A percentile compares a stretch with the other conserved stretches of the same genome.
phyloP scores from a whole-genome alignment of 2,888 invertebrate species.

The Tortrix viridana region DNA sequence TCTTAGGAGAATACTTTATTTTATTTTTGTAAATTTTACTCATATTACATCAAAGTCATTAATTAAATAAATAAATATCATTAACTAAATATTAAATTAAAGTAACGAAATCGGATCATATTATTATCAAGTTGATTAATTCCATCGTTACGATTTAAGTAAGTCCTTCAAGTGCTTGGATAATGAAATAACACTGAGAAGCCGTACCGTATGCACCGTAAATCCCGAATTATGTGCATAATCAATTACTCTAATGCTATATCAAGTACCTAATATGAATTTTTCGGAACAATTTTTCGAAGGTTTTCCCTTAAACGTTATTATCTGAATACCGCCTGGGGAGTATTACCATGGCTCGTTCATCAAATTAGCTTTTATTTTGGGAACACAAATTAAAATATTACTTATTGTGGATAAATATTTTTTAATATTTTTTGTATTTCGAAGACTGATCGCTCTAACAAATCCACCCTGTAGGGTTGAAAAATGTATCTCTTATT shows the following conservation, averaged over 20 bases:
- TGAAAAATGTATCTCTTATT: too few species aligned
- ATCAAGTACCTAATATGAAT: neutral
- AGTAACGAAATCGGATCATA: neutral
- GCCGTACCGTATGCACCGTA: slow-evolving; percentile 3
- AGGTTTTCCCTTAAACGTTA: neutral
- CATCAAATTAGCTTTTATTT: slow-evolving; percentile 4
- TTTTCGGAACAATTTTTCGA: neutral
- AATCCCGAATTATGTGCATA: slow-evolving; percentile 24
- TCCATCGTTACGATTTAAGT: too few species aligned
- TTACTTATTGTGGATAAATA: neutral
- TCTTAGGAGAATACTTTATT: too few species aligned
- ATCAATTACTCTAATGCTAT: slow-evolving; percentile 19
- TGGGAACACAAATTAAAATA: neutral
- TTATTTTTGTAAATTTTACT: too few species aligned
- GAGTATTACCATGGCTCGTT: neutral
- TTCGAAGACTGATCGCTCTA: too few species aligned
- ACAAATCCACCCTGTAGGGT: too few species aligned
- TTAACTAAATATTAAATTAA: neutral
- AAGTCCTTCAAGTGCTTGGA: neutral
- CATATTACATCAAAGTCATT: neutral
- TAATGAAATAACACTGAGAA: neutral
- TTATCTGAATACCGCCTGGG: slow-evolving; percentile 6
- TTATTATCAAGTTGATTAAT: neutral
- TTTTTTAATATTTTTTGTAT: too few species aligned
- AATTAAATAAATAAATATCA: neutral